Evolutionary conservation across 2,797 vertebrate genomes (phyloP), one percentile per base, ranked within the genome.

Genomic region (Novumbra hubbsi): DNA sequence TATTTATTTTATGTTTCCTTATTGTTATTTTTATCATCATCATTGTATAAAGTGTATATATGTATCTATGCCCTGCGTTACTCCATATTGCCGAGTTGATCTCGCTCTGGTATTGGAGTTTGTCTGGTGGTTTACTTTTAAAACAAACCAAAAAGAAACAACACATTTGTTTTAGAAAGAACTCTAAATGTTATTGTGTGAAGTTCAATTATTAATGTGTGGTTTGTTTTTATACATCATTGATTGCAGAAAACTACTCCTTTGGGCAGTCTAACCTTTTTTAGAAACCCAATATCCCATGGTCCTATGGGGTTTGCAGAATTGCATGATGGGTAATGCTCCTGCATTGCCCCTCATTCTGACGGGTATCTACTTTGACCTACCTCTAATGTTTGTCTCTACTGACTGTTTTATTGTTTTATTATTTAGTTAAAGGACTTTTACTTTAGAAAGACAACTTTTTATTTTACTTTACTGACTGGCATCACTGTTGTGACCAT

Each of bases 1-100:
- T 94, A 94, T 93, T 93, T 94, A 94, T 94, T 90, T 91, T 69
- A 73, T 85, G 84, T 89, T 87, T 84, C 84, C 82, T 90, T 91
- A 87, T 89, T 89, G 70, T 88, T 90, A 83, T 88, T 68, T 30
- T 87, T 69, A 52, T 87, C 68, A 19, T 57, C 78, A 87, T 82
- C 81, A 24, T 64, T 92, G 89, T 92, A 90, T 83, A 91, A 86
- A 82, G 81, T 92, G 83, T 90, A 87, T 80, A 88, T 91, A 68
- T 91, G 83, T 91, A 81, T 88, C 77, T 90, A 84, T 87, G 86
- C 85, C 83, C 87, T 87, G 76, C 89, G 84, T 71, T 86, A 88
- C 87, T 92, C 90, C 86, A 84, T 57, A 57, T 82, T 60, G 88
- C 80, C 87, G 86, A 90, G 88, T 89, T 88, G 55, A 49, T 77